phyloP scores from a whole-genome alignment of 2,888 invertebrate genomes.

The Morinoia aosen region DNA sequence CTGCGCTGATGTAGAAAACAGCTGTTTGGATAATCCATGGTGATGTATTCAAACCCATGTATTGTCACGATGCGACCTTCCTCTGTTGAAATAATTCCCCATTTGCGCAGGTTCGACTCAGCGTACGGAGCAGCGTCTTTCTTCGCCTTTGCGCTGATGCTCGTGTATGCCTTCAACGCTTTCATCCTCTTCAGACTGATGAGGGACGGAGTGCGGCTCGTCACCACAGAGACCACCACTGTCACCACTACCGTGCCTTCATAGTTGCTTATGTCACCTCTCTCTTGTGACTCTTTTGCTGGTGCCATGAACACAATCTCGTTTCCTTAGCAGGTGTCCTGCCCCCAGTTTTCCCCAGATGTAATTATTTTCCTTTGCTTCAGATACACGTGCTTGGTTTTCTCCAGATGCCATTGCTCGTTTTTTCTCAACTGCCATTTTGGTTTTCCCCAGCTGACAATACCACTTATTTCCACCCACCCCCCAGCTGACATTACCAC shows the following conservation, averaged over 20 bases:
- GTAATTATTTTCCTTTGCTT: no score
- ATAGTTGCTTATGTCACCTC: background rate
- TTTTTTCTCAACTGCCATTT: no score
- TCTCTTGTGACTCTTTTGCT: background rate
- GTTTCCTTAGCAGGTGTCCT: background rate
- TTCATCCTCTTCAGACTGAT: constrained; percentile 79
- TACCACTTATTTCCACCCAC: background rate
- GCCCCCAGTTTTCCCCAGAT: no score
- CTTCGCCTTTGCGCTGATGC: constrained; percentile 88
- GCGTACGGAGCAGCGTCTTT: constrained; percentile 73
- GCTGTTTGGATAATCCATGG: background rate
- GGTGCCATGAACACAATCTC: background rate
- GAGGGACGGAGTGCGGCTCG: constrained; percentile 56
- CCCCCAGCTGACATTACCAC: background rate
- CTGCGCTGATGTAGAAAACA: no score
- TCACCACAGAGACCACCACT: constrained; percentile 20
- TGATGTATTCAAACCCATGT: background rate
- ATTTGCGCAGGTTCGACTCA: constrained; percentile 71
- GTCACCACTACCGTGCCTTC: constrained; percentile 34
- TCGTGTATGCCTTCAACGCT: constrained; percentile 84
- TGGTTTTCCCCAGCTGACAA: no score
- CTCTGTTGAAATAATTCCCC: background rate
- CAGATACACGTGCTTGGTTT: no score
- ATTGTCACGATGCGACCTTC: background rate
- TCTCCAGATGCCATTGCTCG: no score